Conservation (phyloP, 2,888 invertebrate genomes). For the Macaria notata region DNA sequence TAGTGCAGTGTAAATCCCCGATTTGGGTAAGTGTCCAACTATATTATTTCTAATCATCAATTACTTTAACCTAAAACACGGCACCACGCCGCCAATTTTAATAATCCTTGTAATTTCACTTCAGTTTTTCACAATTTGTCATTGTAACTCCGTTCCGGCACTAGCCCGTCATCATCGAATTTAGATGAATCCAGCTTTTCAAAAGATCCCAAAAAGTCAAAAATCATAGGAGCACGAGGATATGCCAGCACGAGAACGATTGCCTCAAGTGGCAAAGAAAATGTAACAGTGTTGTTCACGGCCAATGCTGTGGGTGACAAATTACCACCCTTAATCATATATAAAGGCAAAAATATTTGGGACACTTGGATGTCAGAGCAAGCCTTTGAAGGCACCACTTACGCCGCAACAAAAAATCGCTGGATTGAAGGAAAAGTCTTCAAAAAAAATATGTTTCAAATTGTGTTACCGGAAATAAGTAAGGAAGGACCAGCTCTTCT, state of each 20-base stretch:
- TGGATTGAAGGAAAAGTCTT: slow-evolving; percentile 45
- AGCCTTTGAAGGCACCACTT: slow-evolving; percentile 38
- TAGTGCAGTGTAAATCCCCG: too few relatives aligned
- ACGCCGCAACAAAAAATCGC: slow-evolving; percentile 40
- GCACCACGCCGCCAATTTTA: too few relatives aligned
- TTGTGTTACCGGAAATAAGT: slow-evolving; percentile 5
- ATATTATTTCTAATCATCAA: too few relatives aligned
- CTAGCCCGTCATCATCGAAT: too few relatives aligned
- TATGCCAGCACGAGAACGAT: slow-evolving; percentile 10
- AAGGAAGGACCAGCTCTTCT: slow-evolving; percentile 1
- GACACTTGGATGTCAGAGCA: slow-evolving; percentile 43
- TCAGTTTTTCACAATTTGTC: too few relatives aligned
- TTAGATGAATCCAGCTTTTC: slow-evolving; percentile 17
- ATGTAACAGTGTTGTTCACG: slow-evolving; percentile 40
- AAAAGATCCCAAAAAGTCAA: slow-evolving; percentile 15
- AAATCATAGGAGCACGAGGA: slow-evolving; percentile 25
- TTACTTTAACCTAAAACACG: too few relatives aligned
- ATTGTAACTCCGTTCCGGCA: too few relatives aligned
- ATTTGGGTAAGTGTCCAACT: too few relatives aligned
- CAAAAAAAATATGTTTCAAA: slow-evolving; percentile 8
- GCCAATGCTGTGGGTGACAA: slow-evolving; percentile 35
- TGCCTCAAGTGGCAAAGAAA: slow-evolving; percentile 35
- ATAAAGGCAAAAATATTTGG: slow-evolving; percentile 47
- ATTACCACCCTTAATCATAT: slow-evolving; percentile 46
- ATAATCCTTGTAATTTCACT: too few relatives aligned